Percentiles rank a stretch among this genome's conserved stretches.
Evolutionary conservation across 2,888 invertebrate genomes (phyloP).

Genomic region (Scaptomyza tumidula): DNA sequence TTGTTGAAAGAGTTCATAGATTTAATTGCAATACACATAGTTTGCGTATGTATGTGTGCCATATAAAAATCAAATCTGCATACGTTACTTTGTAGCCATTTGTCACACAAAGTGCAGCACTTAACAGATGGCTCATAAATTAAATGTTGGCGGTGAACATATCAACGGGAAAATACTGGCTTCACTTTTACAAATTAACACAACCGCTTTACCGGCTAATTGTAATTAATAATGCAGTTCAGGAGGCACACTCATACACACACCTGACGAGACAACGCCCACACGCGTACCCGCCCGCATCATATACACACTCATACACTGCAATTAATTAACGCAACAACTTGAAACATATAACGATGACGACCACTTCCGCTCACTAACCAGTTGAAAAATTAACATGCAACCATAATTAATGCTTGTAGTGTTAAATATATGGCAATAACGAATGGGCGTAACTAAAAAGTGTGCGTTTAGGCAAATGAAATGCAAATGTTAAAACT

Average conservation of each 20-base stretch:
- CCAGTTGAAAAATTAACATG: slow-evolving; percentile 75
- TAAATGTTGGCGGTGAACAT: slow-evolving; percentile 56
- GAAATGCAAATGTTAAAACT: background rate
- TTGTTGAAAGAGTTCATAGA: slow-evolving; percentile 25
- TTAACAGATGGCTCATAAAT: slow-evolving; percentile 74
- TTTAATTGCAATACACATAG: slow-evolving; percentile 54
- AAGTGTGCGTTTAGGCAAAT: background rate
- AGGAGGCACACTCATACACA: slow-evolving; percentile 37
- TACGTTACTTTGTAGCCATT: slow-evolving; percentile 66
- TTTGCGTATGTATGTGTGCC: slow-evolving; percentile 4
- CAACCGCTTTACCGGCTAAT: slow-evolving; percentile 53
- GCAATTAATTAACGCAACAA: slow-evolving; percentile 60
- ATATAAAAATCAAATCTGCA: slow-evolving; percentile 60
- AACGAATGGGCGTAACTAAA: slow-evolving; percentile 20
- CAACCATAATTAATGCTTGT: slow-evolving; percentile 62
- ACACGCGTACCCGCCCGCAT: slow-evolving; percentile 1
- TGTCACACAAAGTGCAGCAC: slow-evolving; percentile 69
- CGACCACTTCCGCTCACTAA: slow-evolving; percentile 77
- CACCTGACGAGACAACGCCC: background rate
- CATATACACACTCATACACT: slow-evolving; percentile 10
- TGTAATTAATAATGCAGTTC: slow-evolving; percentile 70
- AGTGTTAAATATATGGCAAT: slow-evolving; percentile 30
- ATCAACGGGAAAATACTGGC: slow-evolving; percentile 60
- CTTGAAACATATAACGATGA: slow-evolving; percentile 65
- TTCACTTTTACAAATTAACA: slow-evolving; percentile 75